Conservation (phyloP, 2,797 vertebrate species). For the Sphenodon punctatus region DNA sequence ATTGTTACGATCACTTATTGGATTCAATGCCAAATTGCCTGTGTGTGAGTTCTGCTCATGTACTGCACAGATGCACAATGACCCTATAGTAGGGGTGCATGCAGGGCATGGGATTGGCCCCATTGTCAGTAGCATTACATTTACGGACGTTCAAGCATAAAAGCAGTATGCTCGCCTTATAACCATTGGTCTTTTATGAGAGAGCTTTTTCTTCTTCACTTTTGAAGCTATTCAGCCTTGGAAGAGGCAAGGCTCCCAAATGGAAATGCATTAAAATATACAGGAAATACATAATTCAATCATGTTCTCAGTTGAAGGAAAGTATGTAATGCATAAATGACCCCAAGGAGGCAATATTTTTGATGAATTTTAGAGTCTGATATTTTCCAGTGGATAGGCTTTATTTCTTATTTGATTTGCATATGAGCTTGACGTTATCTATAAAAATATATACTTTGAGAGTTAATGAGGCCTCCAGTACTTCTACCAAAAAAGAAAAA, state of each 20-base stretch:
- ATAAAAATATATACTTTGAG: not conserved
- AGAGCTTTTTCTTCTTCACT: not conserved
- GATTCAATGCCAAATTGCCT: no score
- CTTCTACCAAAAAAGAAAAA: no score
- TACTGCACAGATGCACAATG: no score
- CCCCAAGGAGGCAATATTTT: not conserved
- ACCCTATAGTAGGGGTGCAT: no score
- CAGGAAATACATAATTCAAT: conserved; percentile 13
- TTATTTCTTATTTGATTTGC: not conserved
- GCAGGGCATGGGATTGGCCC: no score
- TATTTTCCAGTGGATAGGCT: not conserved
- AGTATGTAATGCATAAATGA: not conserved
- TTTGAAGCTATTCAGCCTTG: not conserved
- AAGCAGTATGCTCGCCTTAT: not conserved
- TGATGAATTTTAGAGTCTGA: not conserved
- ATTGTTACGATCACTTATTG: no score
- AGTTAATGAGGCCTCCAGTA: no score
- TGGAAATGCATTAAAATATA: not conserved
- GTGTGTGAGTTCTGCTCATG: no score
- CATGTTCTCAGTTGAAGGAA: conserved; percentile 2
- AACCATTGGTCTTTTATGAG: not conserved
- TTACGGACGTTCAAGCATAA: not conserved
- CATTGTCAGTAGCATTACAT: no score
- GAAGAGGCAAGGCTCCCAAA: not conserved
- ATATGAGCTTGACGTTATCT: not conserved